These are phyloP conservation scores for Scopus umbretta DNA, from an alignment of 2,113 vertebrate genomes.

Conservation along the genomic window DNA sequence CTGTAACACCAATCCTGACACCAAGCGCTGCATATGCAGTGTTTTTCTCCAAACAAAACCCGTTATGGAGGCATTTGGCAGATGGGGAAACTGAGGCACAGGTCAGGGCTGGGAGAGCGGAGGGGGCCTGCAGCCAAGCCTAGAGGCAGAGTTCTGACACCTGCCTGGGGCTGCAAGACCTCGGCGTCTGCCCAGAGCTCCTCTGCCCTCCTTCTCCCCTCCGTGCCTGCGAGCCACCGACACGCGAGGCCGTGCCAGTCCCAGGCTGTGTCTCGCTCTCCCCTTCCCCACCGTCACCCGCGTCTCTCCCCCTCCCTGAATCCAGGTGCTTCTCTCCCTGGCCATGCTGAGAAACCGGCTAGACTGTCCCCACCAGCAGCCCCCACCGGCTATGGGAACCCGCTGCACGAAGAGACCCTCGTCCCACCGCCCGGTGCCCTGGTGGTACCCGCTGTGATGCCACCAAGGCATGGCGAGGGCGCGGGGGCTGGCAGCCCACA, in stretches of 20 bases:
- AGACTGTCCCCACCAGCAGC: background rate
- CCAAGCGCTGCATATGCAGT: fast-evolving
- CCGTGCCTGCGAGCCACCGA: fast-evolving
- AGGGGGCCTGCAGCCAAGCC: background rate
- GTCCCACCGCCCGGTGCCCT: background rate
- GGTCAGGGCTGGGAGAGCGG: background rate
- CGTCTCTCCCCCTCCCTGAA: background rate
- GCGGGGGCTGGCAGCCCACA: background rate
- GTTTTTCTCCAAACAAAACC: background rate
- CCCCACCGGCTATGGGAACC: background rate
- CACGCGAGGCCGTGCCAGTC: fast-evolving
- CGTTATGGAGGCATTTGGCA: background rate
- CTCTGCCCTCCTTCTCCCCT: background rate
- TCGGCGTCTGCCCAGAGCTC: fast-evolving
- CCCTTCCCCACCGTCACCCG: background rate
- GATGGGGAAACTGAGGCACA: background rate
- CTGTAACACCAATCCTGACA: background rate
- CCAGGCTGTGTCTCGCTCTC: background rate
- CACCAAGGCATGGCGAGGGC: fast-evolving
- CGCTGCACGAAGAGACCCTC: fast-evolving
- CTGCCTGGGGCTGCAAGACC: background rate
- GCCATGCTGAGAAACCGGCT: background rate
- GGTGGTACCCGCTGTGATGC: background rate
- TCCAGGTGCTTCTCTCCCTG: background rate
- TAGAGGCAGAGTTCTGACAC: background rate